Evolutionary conservation across 2,113 vertebrate species (phyloP).

Genomic region (Synchiropus splendidus): DNA sequence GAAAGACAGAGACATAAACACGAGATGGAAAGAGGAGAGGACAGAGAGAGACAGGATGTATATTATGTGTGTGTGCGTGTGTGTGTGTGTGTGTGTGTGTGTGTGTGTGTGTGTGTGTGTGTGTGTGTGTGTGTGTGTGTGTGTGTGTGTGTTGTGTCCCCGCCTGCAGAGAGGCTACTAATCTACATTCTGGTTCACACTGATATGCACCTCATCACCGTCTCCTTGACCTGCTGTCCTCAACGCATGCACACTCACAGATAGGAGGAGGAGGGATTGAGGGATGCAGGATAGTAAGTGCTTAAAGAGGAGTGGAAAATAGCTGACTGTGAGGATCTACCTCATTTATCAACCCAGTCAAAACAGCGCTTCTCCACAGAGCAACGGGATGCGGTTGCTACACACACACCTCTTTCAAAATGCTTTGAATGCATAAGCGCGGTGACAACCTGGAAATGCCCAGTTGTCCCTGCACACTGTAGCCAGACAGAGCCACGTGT

Average conservation of each 20-base stretch:
- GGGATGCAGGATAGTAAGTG: constrained; percentile 6
- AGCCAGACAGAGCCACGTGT: constrained; percentile 41
- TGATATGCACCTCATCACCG: constrained; percentile 58
- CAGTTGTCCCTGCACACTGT: constrained; percentile 58
- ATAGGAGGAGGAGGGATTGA: neutral
- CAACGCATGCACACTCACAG: constrained; percentile 6
- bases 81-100: constrained; percentile 27
- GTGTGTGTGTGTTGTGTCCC: constrained; percentile 35
- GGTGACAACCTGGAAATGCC: constrained; percentile 32
- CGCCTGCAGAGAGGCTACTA: constrained; percentile 44
- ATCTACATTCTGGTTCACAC: constrained; percentile 61
- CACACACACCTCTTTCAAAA: constrained; percentile 28
- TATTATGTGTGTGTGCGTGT: constrained; percentile 19
- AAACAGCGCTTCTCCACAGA: constrained; percentile 40
- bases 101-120: constrained; percentile 30
- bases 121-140: constrained; percentile 20
- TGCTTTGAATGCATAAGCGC: constrained; percentile 7
- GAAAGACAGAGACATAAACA: constrained; percentile 62
- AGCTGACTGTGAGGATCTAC: constrained; percentile 45
- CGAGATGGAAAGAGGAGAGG: constrained; percentile 34
- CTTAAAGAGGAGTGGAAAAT: constrained; percentile 24
- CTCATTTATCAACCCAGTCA: constrained; percentile 47
- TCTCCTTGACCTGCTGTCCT: constrained; percentile 63
- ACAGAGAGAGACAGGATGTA: constrained; percentile 24
- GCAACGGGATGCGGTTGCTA: constrained; percentile 42